Evolutionary conservation across 2,113 vertebrate species (phyloP).

Genomic region (Spilogale gracilis): DNA sequence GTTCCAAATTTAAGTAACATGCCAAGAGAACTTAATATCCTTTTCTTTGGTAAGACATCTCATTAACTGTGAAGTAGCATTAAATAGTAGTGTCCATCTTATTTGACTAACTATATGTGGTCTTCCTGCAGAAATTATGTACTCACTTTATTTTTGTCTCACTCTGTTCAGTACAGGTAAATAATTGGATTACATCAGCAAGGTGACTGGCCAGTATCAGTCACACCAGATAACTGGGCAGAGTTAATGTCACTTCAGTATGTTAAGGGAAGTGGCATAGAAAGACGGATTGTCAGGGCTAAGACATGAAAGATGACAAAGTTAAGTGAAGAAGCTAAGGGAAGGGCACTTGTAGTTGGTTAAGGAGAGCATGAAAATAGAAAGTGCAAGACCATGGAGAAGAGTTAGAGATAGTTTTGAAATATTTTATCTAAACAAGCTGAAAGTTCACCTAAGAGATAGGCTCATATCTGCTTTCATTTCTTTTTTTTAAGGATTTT

Average conservation of each 20-base stretch:
- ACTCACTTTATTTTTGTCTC: background rate
- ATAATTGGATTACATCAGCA: background rate
- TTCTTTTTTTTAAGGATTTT: background rate
- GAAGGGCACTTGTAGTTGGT: background rate
- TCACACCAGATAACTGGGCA: background rate
- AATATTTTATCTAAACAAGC: constrained; percentile 13
- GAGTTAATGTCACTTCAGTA: background rate
- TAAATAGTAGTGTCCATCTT: background rate
- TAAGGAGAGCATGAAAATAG: background rate
- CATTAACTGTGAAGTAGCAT: background rate
- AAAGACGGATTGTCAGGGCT: background rate
- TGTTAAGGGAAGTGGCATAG: background rate
- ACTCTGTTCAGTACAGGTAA: background rate
- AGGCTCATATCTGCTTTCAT: background rate
- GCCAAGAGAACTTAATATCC: background rate
- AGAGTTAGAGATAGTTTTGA: background rate
- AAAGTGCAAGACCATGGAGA: background rate
- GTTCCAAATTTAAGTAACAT: constrained; percentile 24
- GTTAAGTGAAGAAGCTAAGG: background rate
- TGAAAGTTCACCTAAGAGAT: background rate
- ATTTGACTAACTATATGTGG: background rate
- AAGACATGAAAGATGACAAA: background rate
- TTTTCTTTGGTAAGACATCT: constrained; percentile 32
- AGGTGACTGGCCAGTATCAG: background rate
- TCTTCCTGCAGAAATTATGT: constrained; percentile 27